These are phyloP conservation scores for Bos javanicus DNA, from an alignment of 2,113 vertebrate genomes.

Conservation along the genomic window DNA sequence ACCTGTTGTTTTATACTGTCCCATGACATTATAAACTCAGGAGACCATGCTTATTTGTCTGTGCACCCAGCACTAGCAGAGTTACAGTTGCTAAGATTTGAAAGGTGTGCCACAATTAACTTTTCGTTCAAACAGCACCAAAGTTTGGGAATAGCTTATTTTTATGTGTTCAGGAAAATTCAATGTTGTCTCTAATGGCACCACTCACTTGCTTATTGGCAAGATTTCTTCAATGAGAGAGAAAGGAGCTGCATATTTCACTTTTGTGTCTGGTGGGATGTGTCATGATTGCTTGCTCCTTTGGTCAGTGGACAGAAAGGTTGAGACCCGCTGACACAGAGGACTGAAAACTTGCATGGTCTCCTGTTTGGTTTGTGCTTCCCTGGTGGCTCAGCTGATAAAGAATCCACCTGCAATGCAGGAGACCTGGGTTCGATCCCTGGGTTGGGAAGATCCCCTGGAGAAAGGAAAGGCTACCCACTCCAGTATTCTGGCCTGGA, in stretches of 20 bases:
- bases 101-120: not conserved
- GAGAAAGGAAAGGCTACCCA: not conserved
- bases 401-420: not conserved
- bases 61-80: not conserved
- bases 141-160: not conserved
- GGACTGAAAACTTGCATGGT: not conserved
- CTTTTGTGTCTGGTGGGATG: not conserved
- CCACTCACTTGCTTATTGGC: not conserved
- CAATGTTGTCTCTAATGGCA: not conserved
- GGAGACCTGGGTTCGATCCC: not conserved
- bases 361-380: not conserved
- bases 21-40: not conserved
- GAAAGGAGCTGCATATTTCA: not conserved
- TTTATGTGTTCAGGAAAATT: not conserved
- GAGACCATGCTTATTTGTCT: not conserved
- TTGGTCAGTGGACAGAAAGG: not conserved
- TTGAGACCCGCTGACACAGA: not conserved
- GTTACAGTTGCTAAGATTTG: not conserved
- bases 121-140: not conserved
- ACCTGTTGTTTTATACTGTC: not conserved
- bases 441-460: not conserved
- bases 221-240: not conserved
- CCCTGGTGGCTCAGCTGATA: not conserved
- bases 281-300: not conserved
- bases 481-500: not conserved